A percentile compares a stretch with the other conserved stretches of the same genome.
Conservation (phyloP, 2,113 vertebrate genomes). For the Cathartes aura region DNA sequence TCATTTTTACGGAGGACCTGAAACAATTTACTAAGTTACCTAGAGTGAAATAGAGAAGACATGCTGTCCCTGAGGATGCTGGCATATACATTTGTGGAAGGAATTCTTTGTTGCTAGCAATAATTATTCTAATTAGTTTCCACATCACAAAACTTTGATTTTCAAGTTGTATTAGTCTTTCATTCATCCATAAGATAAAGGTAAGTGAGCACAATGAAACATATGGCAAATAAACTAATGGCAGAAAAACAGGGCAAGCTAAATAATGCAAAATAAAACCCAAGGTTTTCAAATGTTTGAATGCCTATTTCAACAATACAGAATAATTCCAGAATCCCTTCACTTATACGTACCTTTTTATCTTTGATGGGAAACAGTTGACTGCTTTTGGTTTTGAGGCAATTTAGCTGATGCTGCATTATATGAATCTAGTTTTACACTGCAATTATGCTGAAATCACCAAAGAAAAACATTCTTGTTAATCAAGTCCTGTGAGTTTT, state of each 20-base stretch:
- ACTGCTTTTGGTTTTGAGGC: not conserved
- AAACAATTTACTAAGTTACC: not conserved
- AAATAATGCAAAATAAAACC: fast-evolving
- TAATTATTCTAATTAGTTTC: not conserved
- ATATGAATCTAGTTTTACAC: not conserved
- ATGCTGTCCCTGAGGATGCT: not conserved
- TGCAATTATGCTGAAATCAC: not conserved
- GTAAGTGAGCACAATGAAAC: not conserved
- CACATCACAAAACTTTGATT: not conserved
- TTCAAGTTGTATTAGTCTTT: not conserved
- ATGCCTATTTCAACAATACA: not conserved
- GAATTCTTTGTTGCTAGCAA: not conserved
- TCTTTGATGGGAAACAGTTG: not conserved
- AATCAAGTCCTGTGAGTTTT: not conserved
- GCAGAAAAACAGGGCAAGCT: not conserved
- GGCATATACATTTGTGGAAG: not conserved
- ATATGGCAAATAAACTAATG: not conserved
- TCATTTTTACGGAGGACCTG: not conserved
- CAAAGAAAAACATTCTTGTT: not conserved
- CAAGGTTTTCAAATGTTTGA: not conserved
- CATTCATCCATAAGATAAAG: not conserved
- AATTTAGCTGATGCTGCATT: not conserved
- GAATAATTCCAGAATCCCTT: not conserved
- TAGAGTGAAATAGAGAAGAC: not conserved
- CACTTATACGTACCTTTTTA: not conserved